Percentiles rank a stretch among this genome's conserved stretches.
Conservation (phyloP, 2,113 vertebrate genomes). For the Hucho hucho region DNA sequence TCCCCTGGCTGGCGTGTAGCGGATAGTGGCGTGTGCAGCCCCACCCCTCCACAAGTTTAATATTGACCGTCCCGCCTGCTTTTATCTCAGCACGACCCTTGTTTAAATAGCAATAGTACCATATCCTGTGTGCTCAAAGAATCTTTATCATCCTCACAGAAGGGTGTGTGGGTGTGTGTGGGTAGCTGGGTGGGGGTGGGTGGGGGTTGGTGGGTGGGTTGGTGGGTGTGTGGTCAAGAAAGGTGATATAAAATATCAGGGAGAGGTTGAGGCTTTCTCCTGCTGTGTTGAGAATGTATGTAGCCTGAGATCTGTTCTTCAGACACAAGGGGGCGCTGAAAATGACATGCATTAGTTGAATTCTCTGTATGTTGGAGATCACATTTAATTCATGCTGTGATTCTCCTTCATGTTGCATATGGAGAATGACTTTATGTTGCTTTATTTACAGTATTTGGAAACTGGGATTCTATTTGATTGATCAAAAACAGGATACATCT, state of each 20-base stretch:
- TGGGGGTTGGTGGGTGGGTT: too few species aligned
- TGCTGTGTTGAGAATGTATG: neutral
- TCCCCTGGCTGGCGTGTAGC: conserved; percentile 68
- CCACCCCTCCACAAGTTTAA: conserved; percentile 75
- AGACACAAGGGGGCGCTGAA: conserved; percentile 65
- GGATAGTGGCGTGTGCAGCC: conserved; percentile 38
- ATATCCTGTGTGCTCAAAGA: conserved; percentile 1
- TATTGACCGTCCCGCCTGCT: conserved; percentile 81
- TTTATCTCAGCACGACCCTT: conserved; percentile 66
- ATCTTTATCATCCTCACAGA: conserved; percentile 31
- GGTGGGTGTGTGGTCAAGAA: neutral
- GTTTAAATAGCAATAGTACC: conserved; percentile 52
- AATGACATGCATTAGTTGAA: conserved; percentile 37
- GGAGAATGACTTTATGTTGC: too few species aligned
- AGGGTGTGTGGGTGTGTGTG: neutral
- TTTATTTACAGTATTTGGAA: too few species aligned
- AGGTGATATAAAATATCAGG: neutral
- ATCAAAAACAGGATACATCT: too few species aligned
- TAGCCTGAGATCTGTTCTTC: conserved; percentile 6
- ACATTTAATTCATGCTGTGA: neutral
- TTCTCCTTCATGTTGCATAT: neutral
- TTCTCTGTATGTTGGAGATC: neutral
- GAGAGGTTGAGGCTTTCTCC: neutral
- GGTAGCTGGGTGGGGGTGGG: too few species aligned
- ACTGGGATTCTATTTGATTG: too few species aligned